Evolutionary conservation across 1,140 invertebrate genomes (phyloP).

Genomic region (Musca domestica): DNA sequence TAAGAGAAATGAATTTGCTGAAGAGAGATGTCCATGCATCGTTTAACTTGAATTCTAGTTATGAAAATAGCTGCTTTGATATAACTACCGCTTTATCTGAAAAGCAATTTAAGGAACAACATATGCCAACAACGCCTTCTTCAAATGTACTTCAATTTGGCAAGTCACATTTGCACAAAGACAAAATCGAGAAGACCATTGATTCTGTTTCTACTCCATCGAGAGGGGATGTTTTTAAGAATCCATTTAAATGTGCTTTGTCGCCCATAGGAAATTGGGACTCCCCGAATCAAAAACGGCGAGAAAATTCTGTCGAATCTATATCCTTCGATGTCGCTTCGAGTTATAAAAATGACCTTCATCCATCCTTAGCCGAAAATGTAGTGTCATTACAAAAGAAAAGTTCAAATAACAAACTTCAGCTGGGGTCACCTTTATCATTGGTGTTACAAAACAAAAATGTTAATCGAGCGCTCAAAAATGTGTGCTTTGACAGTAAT

Average conservation of each 20-base stretch:
- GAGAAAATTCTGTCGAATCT: neutral
- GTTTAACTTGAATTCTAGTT: constrained; percentile 45
- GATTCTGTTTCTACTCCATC: constrained; percentile 40
- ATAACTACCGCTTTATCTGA: neutral
- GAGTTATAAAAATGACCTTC: neutral
- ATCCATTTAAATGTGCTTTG: constrained; percentile 39
- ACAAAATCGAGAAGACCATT: neutral
- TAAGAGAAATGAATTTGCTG: constrained; percentile 35
- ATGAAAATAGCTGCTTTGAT: constrained; percentile 36
- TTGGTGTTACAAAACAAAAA: neutral
- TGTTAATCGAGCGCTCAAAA: neutral
- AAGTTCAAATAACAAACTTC: neutral
- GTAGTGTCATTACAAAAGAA: neutral
- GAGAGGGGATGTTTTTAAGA: neutral
- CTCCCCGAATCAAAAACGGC: neutral
- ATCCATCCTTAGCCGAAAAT: neutral
- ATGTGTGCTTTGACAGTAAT: constrained; percentile 2
- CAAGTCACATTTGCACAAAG: neutral
- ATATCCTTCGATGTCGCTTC: neutral
- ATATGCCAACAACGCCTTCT: neutral
- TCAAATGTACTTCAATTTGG: neutral
- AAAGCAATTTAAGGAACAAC: neutral
- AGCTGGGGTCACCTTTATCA: neutral
- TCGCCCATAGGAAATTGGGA: constrained; percentile 23
- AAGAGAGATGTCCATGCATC: constrained; percentile 39